A percentile compares a stretch with the other conserved stretches of the same genome.
These are phyloP conservation scores for Sarcophaga variegata DNA, from an alignment of 2,888 invertebrate species.

Conservation along the genomic window DNA sequence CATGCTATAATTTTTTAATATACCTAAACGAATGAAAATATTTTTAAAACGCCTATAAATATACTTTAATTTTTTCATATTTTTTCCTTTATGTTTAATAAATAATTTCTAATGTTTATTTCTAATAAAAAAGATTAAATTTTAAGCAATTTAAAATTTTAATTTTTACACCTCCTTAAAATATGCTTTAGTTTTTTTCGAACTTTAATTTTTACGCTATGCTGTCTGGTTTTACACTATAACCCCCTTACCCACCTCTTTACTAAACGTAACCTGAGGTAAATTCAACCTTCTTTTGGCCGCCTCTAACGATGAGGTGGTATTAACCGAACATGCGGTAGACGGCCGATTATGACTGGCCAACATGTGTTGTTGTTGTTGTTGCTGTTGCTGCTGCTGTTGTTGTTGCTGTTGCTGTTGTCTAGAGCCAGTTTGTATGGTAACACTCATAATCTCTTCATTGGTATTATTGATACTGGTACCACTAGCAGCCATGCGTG, in stretches of 20 bases:
- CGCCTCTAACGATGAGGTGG: slow-evolving; percentile 85
- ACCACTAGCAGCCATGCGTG: slow-evolving; percentile 72
- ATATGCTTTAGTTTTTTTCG: neutral
- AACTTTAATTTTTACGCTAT: neutral
- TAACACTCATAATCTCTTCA: slow-evolving; percentile 72
- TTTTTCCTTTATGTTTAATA: neutral
- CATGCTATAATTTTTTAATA: neutral
- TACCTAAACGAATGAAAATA: neutral
- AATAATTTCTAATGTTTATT: too few species aligned
- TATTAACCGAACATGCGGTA: slow-evolving; percentile 85
- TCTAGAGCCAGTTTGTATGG: slow-evolving; percentile 62
- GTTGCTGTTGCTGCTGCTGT: slow-evolving; percentile 11
- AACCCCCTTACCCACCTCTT: slow-evolving; percentile 95
- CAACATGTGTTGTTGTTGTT: slow-evolving; percentile 31
- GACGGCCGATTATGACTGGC: slow-evolving; percentile 83
- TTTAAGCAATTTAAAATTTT: too few species aligned
- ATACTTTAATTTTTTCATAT: neutral
- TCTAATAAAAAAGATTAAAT: too few species aligned
- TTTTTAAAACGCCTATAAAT: slow-evolving; percentile 1
- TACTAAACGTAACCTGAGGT: slow-evolving; percentile 92
- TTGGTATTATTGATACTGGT: slow-evolving; percentile 70
- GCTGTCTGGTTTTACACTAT: slow-evolving; percentile 84
- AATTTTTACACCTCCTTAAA: neutral
- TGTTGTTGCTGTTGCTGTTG: slow-evolving; percentile 41
- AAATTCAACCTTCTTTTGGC: slow-evolving; percentile 86